Evolutionary conservation across 1,140 invertebrate genomes (phyloP).

Genomic region (Thaumatotibia leucotreta): DNA sequence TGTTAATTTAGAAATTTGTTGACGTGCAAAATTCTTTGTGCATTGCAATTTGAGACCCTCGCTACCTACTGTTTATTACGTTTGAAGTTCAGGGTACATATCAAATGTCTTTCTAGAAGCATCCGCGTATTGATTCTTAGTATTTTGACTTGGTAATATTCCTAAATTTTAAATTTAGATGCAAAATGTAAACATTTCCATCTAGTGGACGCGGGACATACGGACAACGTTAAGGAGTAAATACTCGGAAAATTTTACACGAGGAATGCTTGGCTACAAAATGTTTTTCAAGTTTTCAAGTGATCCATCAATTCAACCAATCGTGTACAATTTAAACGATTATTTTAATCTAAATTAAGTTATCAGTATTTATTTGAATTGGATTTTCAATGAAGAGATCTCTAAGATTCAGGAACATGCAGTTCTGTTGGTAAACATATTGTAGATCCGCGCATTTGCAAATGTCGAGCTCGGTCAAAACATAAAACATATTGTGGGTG

Average conservation of each 20-base stretch:
- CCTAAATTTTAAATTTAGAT: background rate
- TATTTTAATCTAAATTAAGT: too few relatives aligned
- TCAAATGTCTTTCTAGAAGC: background rate
- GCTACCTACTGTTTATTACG: background rate
- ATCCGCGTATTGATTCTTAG: background rate
- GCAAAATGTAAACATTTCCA: background rate
- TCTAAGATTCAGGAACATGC: too few relatives aligned
- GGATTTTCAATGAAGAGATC: too few relatives aligned
- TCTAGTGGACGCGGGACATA: background rate
- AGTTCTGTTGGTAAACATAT: background rate
- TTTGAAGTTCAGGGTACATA: background rate
- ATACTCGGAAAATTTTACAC: too few relatives aligned
- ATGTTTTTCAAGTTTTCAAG: too few relatives aligned
- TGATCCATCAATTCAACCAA: too few relatives aligned
- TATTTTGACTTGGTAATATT: background rate
- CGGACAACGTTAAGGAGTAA: background rate
- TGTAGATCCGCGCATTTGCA: background rate
- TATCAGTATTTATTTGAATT: too few relatives aligned
- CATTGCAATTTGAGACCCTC: background rate
- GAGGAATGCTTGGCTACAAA: too few relatives aligned
- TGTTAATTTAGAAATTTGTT: background rate
- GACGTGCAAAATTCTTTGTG: background rate
- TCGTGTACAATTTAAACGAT: too few relatives aligned
- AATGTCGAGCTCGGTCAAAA: background rate
- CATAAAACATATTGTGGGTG: slow-evolving; percentile 23